phyloP scores from a whole-genome alignment of 2,797 vertebrate species.

The Cheirogaleus major region DNA sequence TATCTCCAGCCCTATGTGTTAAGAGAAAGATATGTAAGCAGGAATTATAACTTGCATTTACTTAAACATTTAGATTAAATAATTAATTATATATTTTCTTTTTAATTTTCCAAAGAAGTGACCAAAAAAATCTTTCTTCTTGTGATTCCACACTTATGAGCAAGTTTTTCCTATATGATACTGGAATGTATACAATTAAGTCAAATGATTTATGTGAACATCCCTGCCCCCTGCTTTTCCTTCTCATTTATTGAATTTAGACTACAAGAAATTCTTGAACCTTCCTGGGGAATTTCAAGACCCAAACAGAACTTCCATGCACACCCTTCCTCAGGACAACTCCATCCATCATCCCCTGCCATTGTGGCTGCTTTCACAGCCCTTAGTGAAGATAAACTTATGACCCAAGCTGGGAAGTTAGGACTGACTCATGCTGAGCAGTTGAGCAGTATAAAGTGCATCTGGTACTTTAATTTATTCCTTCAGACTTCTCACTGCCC shows the following conservation, averaged over 20 bases:
- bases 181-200: slow-evolving; percentile 37
- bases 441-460: slow-evolving; percentile 71
- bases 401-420: slow-evolving; percentile 74
- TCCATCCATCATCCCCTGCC: slow-evolving; percentile 72
- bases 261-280: slow-evolving; percentile 49
- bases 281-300: slow-evolving; percentile 72
- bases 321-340: slow-evolving; percentile 61
- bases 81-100: not conserved
- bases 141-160: not conserved
- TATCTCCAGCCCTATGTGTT: not conserved
- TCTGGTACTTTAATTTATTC: slow-evolving; percentile 81
- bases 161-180: slow-evolving; percentile 14
- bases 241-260: slow-evolving; percentile 54
- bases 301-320: slow-evolving; percentile 63
- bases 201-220: slow-evolving; percentile 24
- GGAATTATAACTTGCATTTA: not conserved
- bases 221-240: not conserved
- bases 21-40: not conserved
- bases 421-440: slow-evolving; percentile 67
- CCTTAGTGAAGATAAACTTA: slow-evolving; percentile 81
- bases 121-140: slow-evolving; percentile 11
- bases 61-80: slow-evolving; percentile 25
- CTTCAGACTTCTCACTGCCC: slow-evolving; percentile 76
- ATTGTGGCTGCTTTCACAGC: slow-evolving; percentile 63
- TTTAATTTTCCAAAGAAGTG: not conserved